phyloP scores from a whole-genome alignment of 1,140 invertebrate species.

The Zaprionus nigranus region DNA sequence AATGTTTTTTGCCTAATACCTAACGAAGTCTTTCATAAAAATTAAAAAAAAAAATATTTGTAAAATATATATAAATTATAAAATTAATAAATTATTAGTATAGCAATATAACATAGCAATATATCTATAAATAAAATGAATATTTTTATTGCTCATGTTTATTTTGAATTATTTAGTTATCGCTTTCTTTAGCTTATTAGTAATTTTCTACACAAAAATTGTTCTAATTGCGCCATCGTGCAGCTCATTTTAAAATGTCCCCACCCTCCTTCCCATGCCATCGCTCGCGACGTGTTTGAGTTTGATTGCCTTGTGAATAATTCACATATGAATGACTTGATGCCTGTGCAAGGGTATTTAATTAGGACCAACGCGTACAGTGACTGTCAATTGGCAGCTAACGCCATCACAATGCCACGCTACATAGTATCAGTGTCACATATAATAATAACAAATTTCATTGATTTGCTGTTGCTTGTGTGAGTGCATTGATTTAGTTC shows the following conservation, averaged over 20 bases:
- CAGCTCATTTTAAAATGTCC: neutral
- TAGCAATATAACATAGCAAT: neutral
- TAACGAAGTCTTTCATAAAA: too few relatives aligned
- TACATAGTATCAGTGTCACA: constrained; percentile 36
- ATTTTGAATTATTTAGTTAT: too few relatives aligned
- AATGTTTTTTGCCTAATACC: too few relatives aligned
- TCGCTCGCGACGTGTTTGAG: neutral
- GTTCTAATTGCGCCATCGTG: neutral
- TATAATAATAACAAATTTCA: constrained; percentile 68
- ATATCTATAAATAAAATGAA: neutral
- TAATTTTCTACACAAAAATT: neutral
- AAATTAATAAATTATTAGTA: neutral
- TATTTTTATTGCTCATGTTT: too few relatives aligned
- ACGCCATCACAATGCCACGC: neutral
- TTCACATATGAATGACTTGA: constrained; percentile 56
- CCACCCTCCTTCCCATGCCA: neutral
- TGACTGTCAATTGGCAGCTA: constrained; percentile 16
- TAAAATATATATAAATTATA: too few relatives aligned
- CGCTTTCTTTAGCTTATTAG: too few relatives aligned
- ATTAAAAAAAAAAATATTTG: neutral
- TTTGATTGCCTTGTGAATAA: constrained; percentile 50
- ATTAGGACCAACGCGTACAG: constrained; percentile 55
- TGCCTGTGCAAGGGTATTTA: constrained; percentile 47
- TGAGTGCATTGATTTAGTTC: constrained; percentile 55
- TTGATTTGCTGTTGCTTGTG: constrained; percentile 4